Conservation (phyloP, 2,888 invertebrate species). For the Leucoptera coffeella region DNA sequence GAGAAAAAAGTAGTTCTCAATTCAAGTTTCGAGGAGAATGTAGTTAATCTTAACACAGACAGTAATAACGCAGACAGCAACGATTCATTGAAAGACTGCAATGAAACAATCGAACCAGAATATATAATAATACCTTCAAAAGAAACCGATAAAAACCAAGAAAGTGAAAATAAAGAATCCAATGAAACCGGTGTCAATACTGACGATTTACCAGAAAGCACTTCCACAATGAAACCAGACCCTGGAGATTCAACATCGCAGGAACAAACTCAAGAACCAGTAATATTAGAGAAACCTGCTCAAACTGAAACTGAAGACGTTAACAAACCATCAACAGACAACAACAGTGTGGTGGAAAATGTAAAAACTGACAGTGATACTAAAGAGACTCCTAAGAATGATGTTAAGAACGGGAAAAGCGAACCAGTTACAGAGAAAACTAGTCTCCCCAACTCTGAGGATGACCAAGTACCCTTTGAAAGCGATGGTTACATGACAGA, state of each 20-base stretch:
- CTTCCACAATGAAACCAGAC: background rate
- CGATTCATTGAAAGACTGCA: conserved; percentile 20
- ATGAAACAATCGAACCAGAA: conserved; percentile 27
- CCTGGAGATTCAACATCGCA: background rate
- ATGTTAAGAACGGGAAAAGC: conserved; percentile 21
- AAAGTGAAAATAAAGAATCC: conserved; percentile 15
- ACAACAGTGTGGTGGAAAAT: background rate
- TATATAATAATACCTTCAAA: conserved; percentile 25
- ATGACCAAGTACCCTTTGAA: conserved; percentile 27
- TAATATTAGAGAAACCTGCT: conserved; percentile 14
- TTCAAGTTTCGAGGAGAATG: conserved; percentile 50
- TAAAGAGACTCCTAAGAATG: conserved; percentile 11
- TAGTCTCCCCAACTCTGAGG: conserved; percentile 16
- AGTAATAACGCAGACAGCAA: conserved; percentile 38
- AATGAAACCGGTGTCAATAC: conserved; percentile 18
- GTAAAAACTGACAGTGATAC: background rate
- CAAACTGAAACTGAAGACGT: conserved; percentile 14
- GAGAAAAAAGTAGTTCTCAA: conserved; percentile 63
- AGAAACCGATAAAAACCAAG: conserved; percentile 22
- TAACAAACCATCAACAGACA: conserved; percentile 16
- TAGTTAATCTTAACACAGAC: no score
- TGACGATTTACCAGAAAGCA: background rate
- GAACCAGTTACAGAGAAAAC: conserved; percentile 18
- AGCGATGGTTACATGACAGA: conserved; percentile 48
- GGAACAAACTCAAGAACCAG: conserved; percentile 3